Percentiles rank a stretch among this genome's conserved stretches.
phyloP scores from a whole-genome alignment of 2,888 invertebrate species.

The Linnaemya tessellans region DNA sequence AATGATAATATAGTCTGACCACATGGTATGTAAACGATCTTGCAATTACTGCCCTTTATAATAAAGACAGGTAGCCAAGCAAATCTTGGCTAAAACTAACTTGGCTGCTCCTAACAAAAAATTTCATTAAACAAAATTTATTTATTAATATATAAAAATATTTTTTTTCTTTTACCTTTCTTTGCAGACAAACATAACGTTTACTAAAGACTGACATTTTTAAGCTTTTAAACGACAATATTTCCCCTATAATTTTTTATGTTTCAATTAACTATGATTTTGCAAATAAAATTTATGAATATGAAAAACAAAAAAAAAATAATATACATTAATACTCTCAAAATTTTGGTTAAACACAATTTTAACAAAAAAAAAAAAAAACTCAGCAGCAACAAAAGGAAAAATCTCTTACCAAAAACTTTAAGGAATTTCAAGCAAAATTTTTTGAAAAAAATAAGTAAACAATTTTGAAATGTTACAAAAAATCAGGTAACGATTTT shows the following conservation, averaged over 20 bases:
- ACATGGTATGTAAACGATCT: conserved; percentile 78
- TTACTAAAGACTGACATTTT: conserved; percentile 84
- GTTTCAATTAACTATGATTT: conserved; percentile 66
- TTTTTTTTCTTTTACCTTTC: conserved; percentile 35
- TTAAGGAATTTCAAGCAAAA: conserved; percentile 18
- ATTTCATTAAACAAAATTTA: too few species aligned
- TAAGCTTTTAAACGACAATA: conserved; percentile 84
- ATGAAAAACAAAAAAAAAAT: conserved; percentile 58
- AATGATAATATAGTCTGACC: conserved; percentile 83
- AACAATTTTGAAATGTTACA: conserved; percentile 40
- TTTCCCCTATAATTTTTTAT: conserved; percentile 77
- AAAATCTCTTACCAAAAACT: neutral
- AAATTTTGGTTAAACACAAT: conserved; percentile 56
- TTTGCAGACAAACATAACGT: conserved; percentile 75
- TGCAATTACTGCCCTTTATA: too few species aligned
- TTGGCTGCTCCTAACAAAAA: too few species aligned
- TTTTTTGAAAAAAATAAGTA: conserved; percentile 35
- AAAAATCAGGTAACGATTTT: conserved; percentile 54
- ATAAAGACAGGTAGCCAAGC: too few species aligned
- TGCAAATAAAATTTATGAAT: conserved; percentile 65
- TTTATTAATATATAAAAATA: neutral
- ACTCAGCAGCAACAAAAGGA: conserved; percentile 18
- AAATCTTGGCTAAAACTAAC: too few species aligned
- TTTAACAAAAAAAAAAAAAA: conserved; percentile 34
- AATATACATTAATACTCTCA: conserved; percentile 20